phyloP scores from a whole-genome alignment of 2,113 vertebrate genomes.

The Xenopus tropicalis region DNA sequence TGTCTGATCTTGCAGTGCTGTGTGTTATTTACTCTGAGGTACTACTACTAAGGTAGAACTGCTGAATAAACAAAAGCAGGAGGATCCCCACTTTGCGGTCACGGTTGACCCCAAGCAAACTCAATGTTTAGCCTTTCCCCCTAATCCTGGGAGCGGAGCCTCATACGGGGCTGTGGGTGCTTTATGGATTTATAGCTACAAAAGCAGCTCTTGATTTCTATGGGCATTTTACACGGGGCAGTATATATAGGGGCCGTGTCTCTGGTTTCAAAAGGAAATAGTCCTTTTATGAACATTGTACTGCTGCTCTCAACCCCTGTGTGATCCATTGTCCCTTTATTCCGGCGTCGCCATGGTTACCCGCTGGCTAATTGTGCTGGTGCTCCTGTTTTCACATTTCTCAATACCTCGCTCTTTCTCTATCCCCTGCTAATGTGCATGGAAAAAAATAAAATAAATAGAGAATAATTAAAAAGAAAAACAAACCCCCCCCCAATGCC shows the following conservation, averaged over 20 bases:
- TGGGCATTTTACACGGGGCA: too few species aligned
- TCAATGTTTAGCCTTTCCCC: too few species aligned
- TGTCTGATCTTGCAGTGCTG: too few species aligned
- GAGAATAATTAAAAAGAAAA: not conserved
- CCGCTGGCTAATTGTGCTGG: slow-evolving; percentile 6
- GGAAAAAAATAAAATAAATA: not conserved
- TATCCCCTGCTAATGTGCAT: slow-evolving; percentile 17
- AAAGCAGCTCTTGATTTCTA: too few species aligned
- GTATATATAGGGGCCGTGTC: not conserved
- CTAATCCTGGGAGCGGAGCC: too few species aligned
- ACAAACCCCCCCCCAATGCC: not conserved
- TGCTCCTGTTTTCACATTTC: slow-evolving; percentile 15
- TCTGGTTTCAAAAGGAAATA: slow-evolving; percentile 1
- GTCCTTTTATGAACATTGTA: slow-evolving; percentile 21
- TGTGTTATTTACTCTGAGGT: too few species aligned
- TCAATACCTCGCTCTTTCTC: slow-evolving; percentile 15
- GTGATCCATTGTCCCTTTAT: slow-evolving; percentile 26
- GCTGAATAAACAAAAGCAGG: too few species aligned
- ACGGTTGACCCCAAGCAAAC: too few species aligned
- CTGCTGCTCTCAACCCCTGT: slow-evolving; percentile 10
- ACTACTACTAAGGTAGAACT: too few species aligned
- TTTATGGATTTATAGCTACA: too few species aligned
- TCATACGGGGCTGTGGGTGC: too few species aligned
- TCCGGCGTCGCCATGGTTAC: slow-evolving; percentile 40
- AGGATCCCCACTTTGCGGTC: too few species aligned